Evolutionary conservation across 1,140 invertebrate species (phyloP).

Genomic region (Bombus confusus): DNA sequence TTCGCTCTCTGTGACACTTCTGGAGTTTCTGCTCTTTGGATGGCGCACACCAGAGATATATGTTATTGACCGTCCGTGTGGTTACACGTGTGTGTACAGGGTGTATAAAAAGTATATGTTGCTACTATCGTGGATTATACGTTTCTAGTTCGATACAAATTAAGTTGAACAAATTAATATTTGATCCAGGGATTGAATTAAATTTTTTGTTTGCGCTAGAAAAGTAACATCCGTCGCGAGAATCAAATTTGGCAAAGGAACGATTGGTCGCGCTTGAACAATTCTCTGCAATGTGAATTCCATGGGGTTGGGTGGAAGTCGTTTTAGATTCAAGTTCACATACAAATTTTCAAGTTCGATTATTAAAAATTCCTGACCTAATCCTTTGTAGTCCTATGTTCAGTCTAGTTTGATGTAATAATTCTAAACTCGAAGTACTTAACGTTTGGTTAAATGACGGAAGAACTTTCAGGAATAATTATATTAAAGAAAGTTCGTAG

Average conservation of each 20-base stretch:
- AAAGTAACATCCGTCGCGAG: too few relatives aligned
- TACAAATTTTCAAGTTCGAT: background rate
- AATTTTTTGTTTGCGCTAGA: too few relatives aligned
- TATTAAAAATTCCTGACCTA: background rate
- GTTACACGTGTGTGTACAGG: conserved; percentile 52
- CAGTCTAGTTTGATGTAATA: background rate
- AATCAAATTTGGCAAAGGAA: too few relatives aligned
- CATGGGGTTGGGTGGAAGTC: too few relatives aligned
- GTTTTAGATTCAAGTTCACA: background rate
- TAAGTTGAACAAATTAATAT: too few relatives aligned
- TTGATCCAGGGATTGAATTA: too few relatives aligned
- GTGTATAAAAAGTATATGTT: background rate
- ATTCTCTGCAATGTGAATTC: too few relatives aligned
- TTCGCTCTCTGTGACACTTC: conserved; percentile 80
- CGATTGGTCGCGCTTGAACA: too few relatives aligned
- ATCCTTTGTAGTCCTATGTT: background rate
- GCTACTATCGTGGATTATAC: background rate
- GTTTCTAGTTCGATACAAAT: background rate
- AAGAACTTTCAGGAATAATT: too few relatives aligned
- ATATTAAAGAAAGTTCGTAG: too few relatives aligned
- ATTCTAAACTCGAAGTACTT: too few relatives aligned
- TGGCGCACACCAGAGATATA: conserved; percentile 73
- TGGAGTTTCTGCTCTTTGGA: conserved; percentile 80
- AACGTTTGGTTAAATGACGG: too few relatives aligned
- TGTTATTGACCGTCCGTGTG: conserved; percentile 59